Base-by-base conservation (phyloP, 2,888 invertebrate species). In the Empis livida region DNA sequence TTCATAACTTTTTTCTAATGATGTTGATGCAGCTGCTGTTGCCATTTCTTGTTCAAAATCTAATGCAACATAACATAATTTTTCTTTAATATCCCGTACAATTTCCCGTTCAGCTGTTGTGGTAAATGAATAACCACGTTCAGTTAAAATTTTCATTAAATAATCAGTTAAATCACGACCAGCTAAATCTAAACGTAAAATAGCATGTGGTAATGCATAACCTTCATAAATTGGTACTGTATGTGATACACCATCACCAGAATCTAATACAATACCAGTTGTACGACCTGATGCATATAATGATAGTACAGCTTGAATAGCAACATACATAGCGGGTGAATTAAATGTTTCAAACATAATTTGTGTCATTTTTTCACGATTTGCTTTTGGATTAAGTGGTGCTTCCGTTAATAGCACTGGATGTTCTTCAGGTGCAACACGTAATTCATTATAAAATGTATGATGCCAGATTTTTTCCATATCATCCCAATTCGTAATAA, bases 391-490 rank as follows among this genome's bases (percentile, higher is more conserved):
- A 73, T 93, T 93, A 61, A 92, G 79, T 51, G 92, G 92, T 54
- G 92, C 91, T 72, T 93, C 93, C 53, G 92, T 93, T 59, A 91
- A 78, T 61, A 93, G 80, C 59, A 92, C 89, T 49, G 92, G 92
- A 70, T 93, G 92, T 72, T 92, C 91, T 72, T 93, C 92, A 55
- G 92, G 40, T 13, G 16, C 20, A 5, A 17, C 40, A 17, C 40
- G 40, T 17, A 40, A 17, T 17, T 40, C 40, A 40, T 40, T 40
- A 13, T 40, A 95, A 83, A 95, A 95, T 65, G 94, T 93, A 78
- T 95, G 94, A 72, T 95, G 94, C 94, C 94, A 95, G 77, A 95
- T 94, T 74, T 95, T 93, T 76, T 95, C 94, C 94, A 95, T 94
- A 69, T 94, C 94, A 64, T 94, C 93, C 94, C 94, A 94, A 82